Evolutionary conservation across 2,113 vertebrate genomes (phyloP).

Genomic region (Platysteira castanea): DNA sequence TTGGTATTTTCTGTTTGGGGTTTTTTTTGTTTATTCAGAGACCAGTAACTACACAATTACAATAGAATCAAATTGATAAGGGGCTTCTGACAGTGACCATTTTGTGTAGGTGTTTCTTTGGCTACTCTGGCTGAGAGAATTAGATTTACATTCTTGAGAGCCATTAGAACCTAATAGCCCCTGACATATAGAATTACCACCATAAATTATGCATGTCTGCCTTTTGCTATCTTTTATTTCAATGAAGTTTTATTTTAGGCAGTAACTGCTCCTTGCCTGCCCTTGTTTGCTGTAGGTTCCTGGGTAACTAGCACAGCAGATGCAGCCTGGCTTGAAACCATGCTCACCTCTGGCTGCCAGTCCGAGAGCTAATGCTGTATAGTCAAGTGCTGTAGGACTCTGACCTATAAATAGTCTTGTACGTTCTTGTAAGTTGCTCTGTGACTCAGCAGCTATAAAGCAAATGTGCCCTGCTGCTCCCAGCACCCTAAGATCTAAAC

Average conservation of each 20-base stretch:
- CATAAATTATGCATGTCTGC: constrained; percentile 58
- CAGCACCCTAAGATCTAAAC: neutral
- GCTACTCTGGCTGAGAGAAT: constrained; percentile 23
- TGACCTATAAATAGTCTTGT: neutral
- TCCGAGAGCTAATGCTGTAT: neutral
- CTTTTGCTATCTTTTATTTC: constrained; percentile 53
- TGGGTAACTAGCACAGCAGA: constrained; percentile 17
- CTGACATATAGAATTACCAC: constrained; percentile 21
- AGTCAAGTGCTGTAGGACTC: constrained; percentile 22
- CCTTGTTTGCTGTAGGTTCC: constrained; percentile 43
- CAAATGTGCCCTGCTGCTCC: neutral
- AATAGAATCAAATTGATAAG: constrained; percentile 30
- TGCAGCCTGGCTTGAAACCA: constrained; percentile 28
- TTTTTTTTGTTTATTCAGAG: neutral
- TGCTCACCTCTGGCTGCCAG: neutral
- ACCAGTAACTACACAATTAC: constrained; percentile 38
- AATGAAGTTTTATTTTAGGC: constrained; percentile 53
- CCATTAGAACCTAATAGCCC: constrained; percentile 34
- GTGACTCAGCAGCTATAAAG: constrained; percentile 46
- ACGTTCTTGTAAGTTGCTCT: constrained; percentile 36
- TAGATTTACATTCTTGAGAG: constrained; percentile 26
- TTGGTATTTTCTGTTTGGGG: constrained; percentile 11
- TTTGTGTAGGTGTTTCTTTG: constrained; percentile 37
- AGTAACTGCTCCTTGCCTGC: constrained; percentile 23
- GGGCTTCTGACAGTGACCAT: constrained; percentile 43